Conservation (phyloP, 2,888 invertebrate species). For the Phyllotreta striolata region DNA sequence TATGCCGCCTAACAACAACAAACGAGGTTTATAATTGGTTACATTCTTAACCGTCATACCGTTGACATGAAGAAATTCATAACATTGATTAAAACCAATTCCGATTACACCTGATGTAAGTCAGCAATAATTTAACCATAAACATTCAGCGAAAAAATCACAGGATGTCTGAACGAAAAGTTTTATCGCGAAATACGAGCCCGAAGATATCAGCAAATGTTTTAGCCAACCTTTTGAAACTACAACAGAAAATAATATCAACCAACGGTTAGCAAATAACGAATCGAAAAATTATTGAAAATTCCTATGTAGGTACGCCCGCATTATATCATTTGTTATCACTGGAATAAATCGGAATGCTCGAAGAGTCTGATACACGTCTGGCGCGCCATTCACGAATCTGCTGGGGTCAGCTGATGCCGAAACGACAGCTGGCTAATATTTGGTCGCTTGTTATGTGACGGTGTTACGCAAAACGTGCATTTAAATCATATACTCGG, state of each 20-base stretch:
- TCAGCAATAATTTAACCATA: slow-evolving; percentile 11
- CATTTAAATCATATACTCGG: slow-evolving; percentile 26
- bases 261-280: too few species aligned
- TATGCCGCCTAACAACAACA: background rate
- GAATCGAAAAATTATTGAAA: too few species aligned
- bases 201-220: background rate
- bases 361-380: slow-evolving; percentile 20
- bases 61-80: slow-evolving; percentile 5
- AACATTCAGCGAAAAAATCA: slow-evolving; percentile 15
- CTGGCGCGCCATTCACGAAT: slow-evolving; percentile 30
- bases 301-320: too few species aligned
- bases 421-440: slow-evolving; percentile 33
- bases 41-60: slow-evolving; percentile 13
- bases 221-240: background rate
- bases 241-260: too few species aligned
- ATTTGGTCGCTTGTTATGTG: slow-evolving; percentile 31
- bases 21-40: slow-evolving; percentile 5
- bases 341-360: slow-evolving; percentile 17
- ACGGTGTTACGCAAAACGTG: slow-evolving; percentile 19
- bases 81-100: slow-evolving; percentile 14
- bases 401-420: slow-evolving; percentile 34
- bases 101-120: slow-evolving; percentile 15
- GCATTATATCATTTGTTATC: slow-evolving; percentile 12
- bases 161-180: slow-evolving; percentile 6
- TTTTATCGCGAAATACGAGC: slow-evolving; percentile 8